Base-by-base conservation (phyloP, 2,888 invertebrate genomes). In the Ephialtes manifestator region DNA sequence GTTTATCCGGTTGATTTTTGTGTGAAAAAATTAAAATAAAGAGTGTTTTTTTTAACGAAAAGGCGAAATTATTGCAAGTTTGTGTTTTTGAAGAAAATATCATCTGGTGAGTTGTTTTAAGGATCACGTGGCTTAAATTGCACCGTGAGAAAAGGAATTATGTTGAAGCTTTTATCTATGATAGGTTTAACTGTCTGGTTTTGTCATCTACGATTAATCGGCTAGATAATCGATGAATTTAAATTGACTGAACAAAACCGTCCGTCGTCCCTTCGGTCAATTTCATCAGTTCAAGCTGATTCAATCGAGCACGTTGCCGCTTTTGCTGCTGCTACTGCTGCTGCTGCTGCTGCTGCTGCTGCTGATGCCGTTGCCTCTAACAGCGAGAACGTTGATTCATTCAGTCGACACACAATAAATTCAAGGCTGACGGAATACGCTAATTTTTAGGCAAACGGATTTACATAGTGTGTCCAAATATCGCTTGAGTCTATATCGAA, bases 221-320 rank as follows among this genome's bases (percentile, higher is more conserved):
- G 20, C 46, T 2, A 11, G 68, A 48, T 70, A 70, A 70, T 53
- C 70, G 70, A 70, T 70, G 24, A 70, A 70, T 51, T 31, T 48
- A 70, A 70, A 70, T 70, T 70, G 48, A n/a, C 39, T 28, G 5
- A 18, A 67, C 43, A 18, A 67, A 63, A 63, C 31, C 63, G 35
- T 39, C 20, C 43, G 13, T 48, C 35, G 67, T 68, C 74, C 67
- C 74, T 81, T 74, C 74, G 81, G 31, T 74, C 74, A 68, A 74
- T 74, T 74, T 48, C 75, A 79, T 79, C 71, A 70, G 51, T 35
- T 35, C 20, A 46, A 78, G 31, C 20, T 31, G 28, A 70, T 51
- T 43, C 35, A 63, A 78, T 60, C 70, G 70, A 48, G 51, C 48
- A 35, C 51, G 63, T 71, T 58, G 28, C 31, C 43, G 24, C 63